phyloP scores from a whole-genome alignment of 1,140 invertebrate species.

The Meloidogyne hapla region DNA sequence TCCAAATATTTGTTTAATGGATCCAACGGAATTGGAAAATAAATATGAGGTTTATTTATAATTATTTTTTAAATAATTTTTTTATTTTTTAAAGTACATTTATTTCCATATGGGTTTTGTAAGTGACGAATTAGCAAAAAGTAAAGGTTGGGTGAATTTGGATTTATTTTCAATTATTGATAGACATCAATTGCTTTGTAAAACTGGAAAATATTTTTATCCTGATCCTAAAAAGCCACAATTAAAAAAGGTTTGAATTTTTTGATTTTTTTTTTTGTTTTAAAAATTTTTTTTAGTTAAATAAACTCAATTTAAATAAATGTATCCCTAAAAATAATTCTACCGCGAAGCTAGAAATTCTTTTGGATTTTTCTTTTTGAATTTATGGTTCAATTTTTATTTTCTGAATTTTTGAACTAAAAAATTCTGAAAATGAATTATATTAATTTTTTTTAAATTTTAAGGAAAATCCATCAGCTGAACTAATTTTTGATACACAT shows the following conservation, averaged over 20 bases:
- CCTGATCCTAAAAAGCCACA: conserved; percentile 57
- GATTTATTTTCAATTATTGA: conserved; percentile 50
- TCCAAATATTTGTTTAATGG: conserved; percentile 48
- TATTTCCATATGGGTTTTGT: conserved; percentile 58
- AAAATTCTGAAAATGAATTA: too few species aligned
- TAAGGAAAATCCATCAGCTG: conserved; percentile 50
- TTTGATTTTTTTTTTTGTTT: too few species aligned
- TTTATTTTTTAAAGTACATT: conserved; percentile 46
- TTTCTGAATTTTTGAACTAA: too few species aligned
- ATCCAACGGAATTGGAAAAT: conserved; percentile 49
- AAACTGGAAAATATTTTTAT: conserved; percentile 51
- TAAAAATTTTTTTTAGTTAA: too few species aligned
- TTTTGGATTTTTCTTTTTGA: too few species aligned
- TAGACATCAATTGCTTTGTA: conserved; percentile 52
- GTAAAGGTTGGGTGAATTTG: conserved; percentile 40
- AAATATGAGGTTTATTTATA: conserved; percentile 29
- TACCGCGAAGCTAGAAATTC: too few species aligned
- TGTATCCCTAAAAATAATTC: too few species aligned
- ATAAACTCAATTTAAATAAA: too few species aligned
- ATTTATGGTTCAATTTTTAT: too few species aligned
- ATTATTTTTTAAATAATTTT: conserved; percentile 4
- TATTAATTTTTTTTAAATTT: background rate
- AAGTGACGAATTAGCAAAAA: conserved; percentile 35
- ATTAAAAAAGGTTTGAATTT: conserved; percentile 44
- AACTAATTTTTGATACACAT: conserved; percentile 41